phyloP scores from a whole-genome alignment of 2,797 vertebrate genomes.

The Eospalax fontanierii region DNA sequence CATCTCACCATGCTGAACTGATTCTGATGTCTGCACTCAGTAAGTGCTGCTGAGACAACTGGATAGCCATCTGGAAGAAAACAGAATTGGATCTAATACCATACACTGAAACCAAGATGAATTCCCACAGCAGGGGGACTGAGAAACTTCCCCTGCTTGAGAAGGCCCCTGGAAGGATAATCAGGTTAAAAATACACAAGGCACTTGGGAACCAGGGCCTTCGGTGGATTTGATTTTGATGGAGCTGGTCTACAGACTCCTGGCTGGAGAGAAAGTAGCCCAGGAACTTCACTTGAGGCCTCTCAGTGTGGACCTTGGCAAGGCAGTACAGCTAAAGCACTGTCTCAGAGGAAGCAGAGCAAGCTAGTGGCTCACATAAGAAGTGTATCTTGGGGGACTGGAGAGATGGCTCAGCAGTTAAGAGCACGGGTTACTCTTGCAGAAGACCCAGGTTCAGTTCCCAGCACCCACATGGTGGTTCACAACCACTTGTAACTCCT shows the following conservation, averaged over 20 bases:
- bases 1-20: neutral
- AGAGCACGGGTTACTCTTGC: too few species aligned
- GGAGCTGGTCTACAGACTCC: neutral
- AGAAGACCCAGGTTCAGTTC: too few species aligned
- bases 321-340: neutral
- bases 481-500: too few species aligned
- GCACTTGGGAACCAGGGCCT: neutral
- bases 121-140: neutral
- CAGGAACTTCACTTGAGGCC: neutral
- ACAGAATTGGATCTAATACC: neutral
- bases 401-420: too few species aligned
- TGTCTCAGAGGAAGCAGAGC: neutral
- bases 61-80: constrained; percentile 17
- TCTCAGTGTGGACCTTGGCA: neutral
- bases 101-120: constrained; percentile 16
- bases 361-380: neutral
- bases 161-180: neutral
- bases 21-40: constrained; percentile 8
- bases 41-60: neutral
- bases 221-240: neutral
- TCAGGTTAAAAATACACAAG: neutral
- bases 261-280: neutral
- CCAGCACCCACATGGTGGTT: too few species aligned
- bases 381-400: neutral
- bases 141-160: neutral